Conservation (phyloP, 2,797 vertebrate genomes). For the Zenarchopterus dispar region DNA sequence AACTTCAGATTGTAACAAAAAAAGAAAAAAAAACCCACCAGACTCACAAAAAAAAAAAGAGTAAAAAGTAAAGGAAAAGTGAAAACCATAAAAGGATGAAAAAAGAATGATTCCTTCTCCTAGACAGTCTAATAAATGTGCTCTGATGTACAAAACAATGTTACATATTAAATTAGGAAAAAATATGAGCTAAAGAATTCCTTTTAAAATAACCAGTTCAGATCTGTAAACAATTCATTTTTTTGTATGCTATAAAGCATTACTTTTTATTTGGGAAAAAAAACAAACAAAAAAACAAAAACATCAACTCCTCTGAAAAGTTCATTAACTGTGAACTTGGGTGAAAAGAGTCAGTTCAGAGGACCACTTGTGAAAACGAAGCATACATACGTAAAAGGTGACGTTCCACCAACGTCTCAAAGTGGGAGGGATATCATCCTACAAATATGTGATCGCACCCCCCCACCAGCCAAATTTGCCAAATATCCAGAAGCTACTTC, state of each 20-base stretch:
- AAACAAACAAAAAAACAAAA: background rate
- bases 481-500: conserved; percentile 57
- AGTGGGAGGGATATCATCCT: conserved; percentile 84
- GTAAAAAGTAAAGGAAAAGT: too few relatives aligned
- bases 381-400: conserved; percentile 74
- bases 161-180: background rate
- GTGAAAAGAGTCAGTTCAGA: conserved; percentile 34
- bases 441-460: conserved; percentile 75
- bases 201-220: too few relatives aligned
- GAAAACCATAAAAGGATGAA: too few relatives aligned
- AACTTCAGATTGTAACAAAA: background rate
- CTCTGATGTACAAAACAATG: background rate
- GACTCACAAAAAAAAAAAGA: too few relatives aligned
- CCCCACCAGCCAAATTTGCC: conserved; percentile 42
- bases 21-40: background rate
- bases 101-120: background rate
- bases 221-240: too few relatives aligned
- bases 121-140: background rate
- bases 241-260: too few relatives aligned
- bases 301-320: conserved; percentile 19
- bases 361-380: conserved; percentile 57
- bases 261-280: background rate
- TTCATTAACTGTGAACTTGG: conserved; percentile 22
- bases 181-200: background rate
- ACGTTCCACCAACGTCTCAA: conserved; percentile 78